A percentile compares a stretch with the other conserved stretches of the same genome.
Conservation (phyloP, 2,888 invertebrate species). For the Scelioninae gen. 2 region DNA sequence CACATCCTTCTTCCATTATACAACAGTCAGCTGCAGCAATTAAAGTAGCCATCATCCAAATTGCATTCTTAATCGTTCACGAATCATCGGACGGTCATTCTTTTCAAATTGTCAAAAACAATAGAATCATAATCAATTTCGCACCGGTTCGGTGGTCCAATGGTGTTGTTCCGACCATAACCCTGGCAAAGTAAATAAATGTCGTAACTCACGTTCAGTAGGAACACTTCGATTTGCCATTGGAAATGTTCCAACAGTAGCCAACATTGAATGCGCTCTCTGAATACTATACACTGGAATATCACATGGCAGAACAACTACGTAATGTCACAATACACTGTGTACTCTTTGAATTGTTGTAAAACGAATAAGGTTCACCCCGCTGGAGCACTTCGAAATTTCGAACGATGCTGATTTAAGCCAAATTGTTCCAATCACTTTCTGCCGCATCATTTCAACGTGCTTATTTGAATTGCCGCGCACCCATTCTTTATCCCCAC, state of each 20-base stretch:
- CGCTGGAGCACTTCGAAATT: conserved; percentile 15
- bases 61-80: conserved; percentile 23
- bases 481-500: background rate
- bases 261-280: conserved; percentile 50
- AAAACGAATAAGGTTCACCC: conserved; percentile 30
- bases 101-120: conserved; percentile 47
- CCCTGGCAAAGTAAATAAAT: conserved; percentile 67
- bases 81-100: conserved; percentile 10
- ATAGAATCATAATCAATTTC: conserved; percentile 56
- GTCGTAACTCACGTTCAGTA: conserved; percentile 73
- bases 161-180: conserved; percentile 29
- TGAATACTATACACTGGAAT: conserved; percentile 56
- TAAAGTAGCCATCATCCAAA: background rate
- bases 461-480: conserved; percentile 17
- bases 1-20: too few species aligned
- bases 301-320: conserved; percentile 54
- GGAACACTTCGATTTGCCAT: conserved; percentile 71
- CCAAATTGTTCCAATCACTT: conserved; percentile 39
- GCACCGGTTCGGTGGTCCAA: conserved; percentile 31
- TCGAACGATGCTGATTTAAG: conserved; percentile 27
- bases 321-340: conserved; percentile 45
- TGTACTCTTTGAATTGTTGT: conserved; percentile 62
- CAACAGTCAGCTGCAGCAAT: too few species aligned
- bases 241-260: conserved; percentile 70
- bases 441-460: conserved; percentile 37